phyloP scores from a whole-genome alignment of 2,797 vertebrate genomes.

The Pachyuromys duprasi region DNA sequence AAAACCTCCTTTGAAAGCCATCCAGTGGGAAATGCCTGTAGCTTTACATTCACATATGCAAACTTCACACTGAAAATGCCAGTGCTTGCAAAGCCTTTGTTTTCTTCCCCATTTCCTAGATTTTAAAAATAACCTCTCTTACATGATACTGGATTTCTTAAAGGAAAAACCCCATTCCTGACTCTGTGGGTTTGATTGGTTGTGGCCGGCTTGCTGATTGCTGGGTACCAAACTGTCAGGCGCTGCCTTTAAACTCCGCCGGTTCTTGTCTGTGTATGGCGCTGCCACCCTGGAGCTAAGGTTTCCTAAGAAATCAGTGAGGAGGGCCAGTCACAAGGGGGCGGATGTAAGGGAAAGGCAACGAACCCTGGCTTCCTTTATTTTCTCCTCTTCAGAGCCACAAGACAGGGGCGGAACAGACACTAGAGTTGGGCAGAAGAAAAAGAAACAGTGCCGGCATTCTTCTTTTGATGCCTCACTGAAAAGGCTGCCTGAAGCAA shows the following conservation, averaged over 20 bases:
- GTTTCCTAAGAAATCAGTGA: slow-evolving; percentile 11
- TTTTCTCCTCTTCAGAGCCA: slow-evolving; percentile 49
- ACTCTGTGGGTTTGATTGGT: slow-evolving; percentile 26
- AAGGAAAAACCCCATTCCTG: slow-evolving; percentile 25
- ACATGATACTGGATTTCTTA: background rate
- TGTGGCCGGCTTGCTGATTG: background rate
- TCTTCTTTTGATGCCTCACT: slow-evolving; percentile 1
- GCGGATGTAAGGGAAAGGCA: background rate
- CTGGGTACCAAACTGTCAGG: background rate
- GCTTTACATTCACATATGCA: background rate
- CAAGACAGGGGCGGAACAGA: slow-evolving; percentile 39
- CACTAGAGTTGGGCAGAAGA: background rate
- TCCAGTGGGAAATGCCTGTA: slow-evolving; percentile 14
- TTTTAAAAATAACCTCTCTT: slow-evolving; percentile 62
- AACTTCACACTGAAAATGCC: slow-evolving; percentile 10
- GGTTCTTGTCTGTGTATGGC: background rate
- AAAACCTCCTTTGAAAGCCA: slow-evolving; percentile 53
- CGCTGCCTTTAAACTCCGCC: background rate
- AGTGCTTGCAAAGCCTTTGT: background rate
- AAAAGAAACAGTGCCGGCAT: background rate
- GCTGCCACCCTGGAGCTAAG: background rate
- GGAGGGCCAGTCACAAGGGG: background rate
- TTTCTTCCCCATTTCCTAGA: background rate
- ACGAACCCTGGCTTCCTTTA: slow-evolving; percentile 21
- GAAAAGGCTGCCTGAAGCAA: slow-evolving; percentile 44